A percentile compares a stretch with the other conserved stretches of the same genome.
phyloP scores from a whole-genome alignment of 2,113 vertebrate genomes.

The Xenopus tropicalis region DNA sequence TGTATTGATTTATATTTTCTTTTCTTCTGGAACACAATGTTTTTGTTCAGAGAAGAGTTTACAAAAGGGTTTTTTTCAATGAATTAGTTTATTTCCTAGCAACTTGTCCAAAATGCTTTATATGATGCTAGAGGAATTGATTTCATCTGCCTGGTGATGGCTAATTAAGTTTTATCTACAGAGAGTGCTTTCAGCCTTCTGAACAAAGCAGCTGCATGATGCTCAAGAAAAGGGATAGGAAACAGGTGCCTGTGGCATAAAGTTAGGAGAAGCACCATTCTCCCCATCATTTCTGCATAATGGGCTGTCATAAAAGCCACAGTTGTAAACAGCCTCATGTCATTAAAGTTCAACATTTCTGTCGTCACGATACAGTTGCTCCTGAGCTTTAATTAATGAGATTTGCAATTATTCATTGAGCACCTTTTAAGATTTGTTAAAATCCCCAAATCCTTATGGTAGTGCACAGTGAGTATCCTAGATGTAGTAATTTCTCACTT shows the following conservation, averaged over 20 bases:
- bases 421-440: not conserved
- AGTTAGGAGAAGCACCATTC: conserved; percentile 47
- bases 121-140: conserved; percentile 30
- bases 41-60: conserved; percentile 20
- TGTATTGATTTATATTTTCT: no score
- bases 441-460: not conserved
- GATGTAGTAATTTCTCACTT: not conserved
- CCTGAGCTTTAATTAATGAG: conserved; percentile 12
- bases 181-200: conserved; percentile 46
- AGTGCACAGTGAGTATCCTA: not conserved
- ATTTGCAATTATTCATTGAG: not conserved
- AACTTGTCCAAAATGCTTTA: conserved; percentile 43
- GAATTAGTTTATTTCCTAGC: conserved; percentile 41
- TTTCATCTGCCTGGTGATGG: conserved; percentile 46
- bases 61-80: conserved; percentile 11
- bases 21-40: no score
- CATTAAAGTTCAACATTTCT: conserved; percentile 10
- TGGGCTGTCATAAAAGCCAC: conserved; percentile 48
- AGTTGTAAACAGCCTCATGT: conserved; percentile 44
- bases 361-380: conserved; percentile 11
- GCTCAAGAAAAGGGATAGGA: conserved; percentile 50
- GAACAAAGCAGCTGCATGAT: conserved; percentile 47
- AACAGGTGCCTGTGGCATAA: conserved; percentile 47
- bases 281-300: conserved; percentile 51
- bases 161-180: conserved; percentile 59